These are phyloP conservation scores for Zaprionus capensis DNA, from an alignment of 1,140 invertebrate species.

Conservation along the genomic window DNA sequence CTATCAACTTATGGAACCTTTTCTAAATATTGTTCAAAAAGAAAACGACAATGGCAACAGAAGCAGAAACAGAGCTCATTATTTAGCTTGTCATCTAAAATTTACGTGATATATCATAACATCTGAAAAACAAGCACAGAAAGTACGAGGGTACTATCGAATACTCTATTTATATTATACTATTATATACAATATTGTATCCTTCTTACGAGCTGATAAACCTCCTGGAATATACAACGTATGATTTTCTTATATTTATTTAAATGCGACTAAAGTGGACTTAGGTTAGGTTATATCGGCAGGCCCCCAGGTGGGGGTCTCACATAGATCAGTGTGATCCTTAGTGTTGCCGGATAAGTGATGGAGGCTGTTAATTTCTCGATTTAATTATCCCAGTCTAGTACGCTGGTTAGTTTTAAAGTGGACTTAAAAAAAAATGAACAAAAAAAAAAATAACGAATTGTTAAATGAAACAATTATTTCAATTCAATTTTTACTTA, in stretches of 20 bases:
- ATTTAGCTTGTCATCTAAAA: neutral
- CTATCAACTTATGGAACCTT: neutral
- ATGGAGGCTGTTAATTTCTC: no score
- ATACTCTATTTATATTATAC: neutral
- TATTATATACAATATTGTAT: neutral
- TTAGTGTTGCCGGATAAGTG: no score
- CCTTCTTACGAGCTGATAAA: neutral
- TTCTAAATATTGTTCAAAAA: neutral
- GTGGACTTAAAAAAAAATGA: neutral
- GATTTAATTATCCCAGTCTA: no score
- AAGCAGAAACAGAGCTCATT: neutral
- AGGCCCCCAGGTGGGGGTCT: no score
- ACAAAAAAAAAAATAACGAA: no score
- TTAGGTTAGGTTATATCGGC: no score
- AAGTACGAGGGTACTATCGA: neutral
- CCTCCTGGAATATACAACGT: no score
- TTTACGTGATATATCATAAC: constrained; percentile 8
- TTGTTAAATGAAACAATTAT: no score
- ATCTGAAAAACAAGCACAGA: neutral
- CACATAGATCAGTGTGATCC: no score
- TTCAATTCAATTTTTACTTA: no score
- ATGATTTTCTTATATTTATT: neutral
- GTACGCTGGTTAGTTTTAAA: no score
- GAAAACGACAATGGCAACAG: neutral
- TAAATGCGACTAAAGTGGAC: neutral